Evolutionary conservation across 2,113 vertebrate genomes (phyloP), one percentile per base, ranked within the genome.

Genomic region (Promerops cafer): DNA sequence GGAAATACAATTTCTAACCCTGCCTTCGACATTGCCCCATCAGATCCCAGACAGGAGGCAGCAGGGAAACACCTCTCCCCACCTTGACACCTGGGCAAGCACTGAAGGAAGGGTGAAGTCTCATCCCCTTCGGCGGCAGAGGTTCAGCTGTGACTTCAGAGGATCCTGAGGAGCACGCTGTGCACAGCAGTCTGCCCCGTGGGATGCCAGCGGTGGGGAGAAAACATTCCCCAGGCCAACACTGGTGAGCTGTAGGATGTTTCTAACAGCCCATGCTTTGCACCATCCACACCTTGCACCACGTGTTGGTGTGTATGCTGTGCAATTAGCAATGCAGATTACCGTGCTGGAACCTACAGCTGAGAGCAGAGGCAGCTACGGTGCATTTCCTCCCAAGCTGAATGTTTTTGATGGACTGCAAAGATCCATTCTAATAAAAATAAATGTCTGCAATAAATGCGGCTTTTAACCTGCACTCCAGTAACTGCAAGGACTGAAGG

Each of bases 381-480:
- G 59, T 37, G 52, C 26, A 9, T 87, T 69, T 91, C 71, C 54
- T 77, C 59, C 64, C 53, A 37, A 65, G 66, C 52, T 63, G 66
- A 78, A 35, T 33, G 47, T 17, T 88, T 94, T 61, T 93, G 75
- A 96, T 79, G 85, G 63, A 83, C 90, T 83, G 65, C 80, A 87
- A 96, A 81, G 72, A 89, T 31, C 44, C 5, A 0, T 81, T 90
- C 90, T 82, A 92, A 96, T 96, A 96, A 96, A 97, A 96, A 63
- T 70, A 90, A 92, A 95, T 78, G 85, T 40, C 94, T 87, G 72
- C 69, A 88, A 84, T 96, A 97, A 96, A 97, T 89, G 79, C 83
- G 60, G 94, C 60, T 90, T 89, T 93, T 92, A 96, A 88, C 85
- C 85, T 89, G 80, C 30, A 4, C 86, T 93, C 76, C 83, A 83